Conservation (phyloP, 2,888 invertebrate genomes). For the Hirtodrosophila histrioides region DNA sequence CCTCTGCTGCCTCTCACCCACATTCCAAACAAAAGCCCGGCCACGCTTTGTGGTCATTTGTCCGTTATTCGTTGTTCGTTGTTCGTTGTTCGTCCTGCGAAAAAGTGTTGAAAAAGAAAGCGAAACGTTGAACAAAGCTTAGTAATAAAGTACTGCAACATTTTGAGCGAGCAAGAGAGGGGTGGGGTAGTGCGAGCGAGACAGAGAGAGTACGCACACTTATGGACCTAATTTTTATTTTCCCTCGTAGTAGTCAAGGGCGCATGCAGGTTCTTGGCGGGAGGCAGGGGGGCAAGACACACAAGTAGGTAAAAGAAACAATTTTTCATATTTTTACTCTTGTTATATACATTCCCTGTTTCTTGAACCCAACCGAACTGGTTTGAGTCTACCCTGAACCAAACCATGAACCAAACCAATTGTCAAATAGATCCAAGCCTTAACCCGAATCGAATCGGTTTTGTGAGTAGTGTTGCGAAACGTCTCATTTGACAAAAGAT, state of each 20-base stretch:
- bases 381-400: too few species aligned
- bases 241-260: not conserved
- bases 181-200: conserved; percentile 1
- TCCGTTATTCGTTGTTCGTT: conserved; percentile 12
- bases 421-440: too few species aligned
- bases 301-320: too few species aligned
- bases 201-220: conserved; percentile 14
- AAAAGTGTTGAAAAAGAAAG: conserved; percentile 20
- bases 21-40: conserved; percentile 15
- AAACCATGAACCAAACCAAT: too few species aligned
- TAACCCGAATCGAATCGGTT: too few species aligned
- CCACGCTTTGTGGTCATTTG: conserved; percentile 58
- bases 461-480: too few species aligned
- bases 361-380: too few species aligned
- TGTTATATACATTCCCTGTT: too few species aligned
- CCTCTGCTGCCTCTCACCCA: not conserved
- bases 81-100: conserved; percentile 11
- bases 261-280: too few species aligned
- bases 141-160: conserved; percentile 47
- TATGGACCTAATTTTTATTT: conserved; percentile 43
- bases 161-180: conserved; percentile 1
- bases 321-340: too few species aligned
- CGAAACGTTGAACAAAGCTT: conserved; percentile 38
- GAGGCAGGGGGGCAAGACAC: too few species aligned
- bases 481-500: too few species aligned